Base-by-base conservation (phyloP, 2,797 vertebrate genomes). In the Syngnathus acus region DNA sequence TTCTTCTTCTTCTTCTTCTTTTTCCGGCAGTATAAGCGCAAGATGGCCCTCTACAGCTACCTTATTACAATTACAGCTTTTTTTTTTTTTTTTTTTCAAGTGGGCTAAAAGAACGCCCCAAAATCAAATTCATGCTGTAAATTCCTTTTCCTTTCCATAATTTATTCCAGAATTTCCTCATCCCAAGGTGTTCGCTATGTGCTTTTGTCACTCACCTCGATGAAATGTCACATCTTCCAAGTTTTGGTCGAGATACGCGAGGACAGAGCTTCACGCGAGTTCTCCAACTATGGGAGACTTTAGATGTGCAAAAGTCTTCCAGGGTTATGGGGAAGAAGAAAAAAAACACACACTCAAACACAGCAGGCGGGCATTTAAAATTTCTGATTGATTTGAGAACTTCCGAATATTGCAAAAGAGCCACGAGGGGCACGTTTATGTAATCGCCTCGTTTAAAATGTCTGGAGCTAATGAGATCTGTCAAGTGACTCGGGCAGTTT, bases 401-500 rank as follows among this genome's bases (percentile, higher is more conserved):
- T 81, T 81, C 75, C 70, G 66, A n/a, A 68, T 71, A 73, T 76
- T 65, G 69, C 69, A 77, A 79, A 81, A 79, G 72, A 80, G 72
- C 80, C 68, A 71, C 63, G 1, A 78, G 66, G 68, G 70, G 65
- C 5, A 77, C 65, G 66, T 79, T 78, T 70, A 66, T 5, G 71
- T 77, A 68, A 69, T 77, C 76, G 72, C 74, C 71, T 80, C 66
- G 23, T 76, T 78, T 84, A 69, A 79, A 70, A 84, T 76, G 70
- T 78, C 72, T 55, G 6, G 65, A 65, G 74, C 84, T 85, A 87
- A 87, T 84, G 80, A 86, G 80, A 84, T 83, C 79, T 84, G 84
- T 82, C 85, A 83, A 79, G 78, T 78, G 64, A 84, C 74, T 85
- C 85, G 81, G 83, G 82, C 77, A 76, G 81, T 76, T 83, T 71